Conservation (phyloP, 2,113 vertebrate genomes). For the Limanda limanda region DNA sequence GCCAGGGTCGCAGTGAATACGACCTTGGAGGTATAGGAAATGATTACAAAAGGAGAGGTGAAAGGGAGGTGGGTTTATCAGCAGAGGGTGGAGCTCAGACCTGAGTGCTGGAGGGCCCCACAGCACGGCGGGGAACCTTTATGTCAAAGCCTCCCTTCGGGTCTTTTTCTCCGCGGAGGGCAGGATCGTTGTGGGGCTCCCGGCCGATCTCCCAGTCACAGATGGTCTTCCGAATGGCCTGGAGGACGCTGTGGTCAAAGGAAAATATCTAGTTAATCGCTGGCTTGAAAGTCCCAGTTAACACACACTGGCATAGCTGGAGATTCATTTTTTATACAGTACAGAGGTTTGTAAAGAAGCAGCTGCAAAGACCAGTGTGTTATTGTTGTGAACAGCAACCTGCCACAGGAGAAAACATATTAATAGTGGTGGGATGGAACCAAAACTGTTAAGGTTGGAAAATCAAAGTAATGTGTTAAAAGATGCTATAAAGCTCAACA, state of each 20-base stretch:
- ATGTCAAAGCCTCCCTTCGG: conserved; percentile 99
- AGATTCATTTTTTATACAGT: no score
- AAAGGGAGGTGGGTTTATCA: background rate
- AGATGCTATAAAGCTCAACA: background rate
- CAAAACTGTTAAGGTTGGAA: background rate
- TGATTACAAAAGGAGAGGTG: background rate
- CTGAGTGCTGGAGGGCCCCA: conserved; percentile 98
- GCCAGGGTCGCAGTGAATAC: background rate
- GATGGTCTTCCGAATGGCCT: conserved; percentile 97
- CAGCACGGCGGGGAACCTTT: conserved; percentile 95
- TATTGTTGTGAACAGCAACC: no score
- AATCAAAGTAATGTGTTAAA: background rate
- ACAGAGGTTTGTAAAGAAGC: no score
- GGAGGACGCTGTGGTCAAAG: conserved; percentile 87
- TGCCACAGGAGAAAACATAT: no score
- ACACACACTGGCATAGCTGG: background rate
- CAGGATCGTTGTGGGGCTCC: conserved; percentile 97
- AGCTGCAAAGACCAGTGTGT: no score
- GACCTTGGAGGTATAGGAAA: background rate
- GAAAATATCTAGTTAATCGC: background rate
- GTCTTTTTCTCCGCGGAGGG: conserved; percentile 96
- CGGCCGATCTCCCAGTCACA: conserved; percentile 97
- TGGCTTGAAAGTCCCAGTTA: background rate
- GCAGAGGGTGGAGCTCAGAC: conserved; percentile 48
- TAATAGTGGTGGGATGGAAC: background rate